Conservation (phyloP, 2,888 invertebrate genomes). For the Ceriagrion tenellum region DNA sequence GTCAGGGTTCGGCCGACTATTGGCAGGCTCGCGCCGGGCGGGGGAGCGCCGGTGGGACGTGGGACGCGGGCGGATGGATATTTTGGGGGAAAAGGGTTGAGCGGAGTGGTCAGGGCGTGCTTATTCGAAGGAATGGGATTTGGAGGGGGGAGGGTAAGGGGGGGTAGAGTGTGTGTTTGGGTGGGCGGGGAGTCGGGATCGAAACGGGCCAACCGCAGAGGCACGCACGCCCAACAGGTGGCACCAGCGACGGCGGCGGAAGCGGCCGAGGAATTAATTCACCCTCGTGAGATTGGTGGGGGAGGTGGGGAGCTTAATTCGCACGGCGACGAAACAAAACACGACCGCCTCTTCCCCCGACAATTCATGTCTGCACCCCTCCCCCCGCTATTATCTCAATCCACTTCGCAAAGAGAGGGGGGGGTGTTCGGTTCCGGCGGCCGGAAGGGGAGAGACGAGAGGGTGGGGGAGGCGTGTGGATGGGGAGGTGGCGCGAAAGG, state of each 20-base stretch:
- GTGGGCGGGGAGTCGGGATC: not conserved
- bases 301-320: not conserved
- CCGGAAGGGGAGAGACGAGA: not conserved
- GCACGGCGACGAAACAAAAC: slow-evolving; percentile 29
- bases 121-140: not conserved
- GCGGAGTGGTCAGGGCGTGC: too few species aligned
- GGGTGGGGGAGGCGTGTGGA: not conserved
- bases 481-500: too few species aligned
- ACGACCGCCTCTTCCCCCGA: not conserved
- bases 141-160: not conserved
- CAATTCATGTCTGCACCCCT: too few species aligned
- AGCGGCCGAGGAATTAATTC: not conserved
- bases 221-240: slow-evolving; percentile 25
- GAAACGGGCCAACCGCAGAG: not conserved
- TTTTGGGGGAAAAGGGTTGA: too few species aligned
- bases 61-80: too few species aligned
- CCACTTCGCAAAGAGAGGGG: not conserved
- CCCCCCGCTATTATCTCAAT: not conserved
- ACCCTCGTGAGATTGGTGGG: not conserved
- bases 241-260: not conserved
- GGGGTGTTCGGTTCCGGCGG: not conserved
- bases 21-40: too few species aligned
- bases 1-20: too few species aligned
- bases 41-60: too few species aligned
- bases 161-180: not conserved